phyloP scores from a whole-genome alignment of 2,113 vertebrate genomes.

The Megaptera novaeangliae region DNA sequence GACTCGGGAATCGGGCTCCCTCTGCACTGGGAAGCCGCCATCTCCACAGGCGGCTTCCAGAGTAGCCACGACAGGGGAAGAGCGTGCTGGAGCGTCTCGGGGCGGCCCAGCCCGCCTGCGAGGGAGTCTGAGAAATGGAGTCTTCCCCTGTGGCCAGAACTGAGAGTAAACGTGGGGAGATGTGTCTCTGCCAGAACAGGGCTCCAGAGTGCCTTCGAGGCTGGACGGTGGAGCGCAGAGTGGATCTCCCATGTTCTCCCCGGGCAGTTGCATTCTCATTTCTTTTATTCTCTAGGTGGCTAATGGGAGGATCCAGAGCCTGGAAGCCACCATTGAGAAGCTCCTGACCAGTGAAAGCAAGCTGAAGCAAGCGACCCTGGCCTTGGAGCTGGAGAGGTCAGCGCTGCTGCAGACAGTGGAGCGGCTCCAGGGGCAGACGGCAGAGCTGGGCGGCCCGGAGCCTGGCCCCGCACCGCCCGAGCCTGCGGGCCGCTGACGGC shows the following conservation, averaged over 20 bases:
- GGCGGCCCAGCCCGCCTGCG: too few species aligned
- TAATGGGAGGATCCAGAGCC: conserved; percentile 88
- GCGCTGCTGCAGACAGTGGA: conserved; percentile 83
- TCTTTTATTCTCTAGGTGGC: conserved; percentile 83
- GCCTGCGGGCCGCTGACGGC: conserved; percentile 65
- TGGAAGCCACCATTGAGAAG: conserved; percentile 87
- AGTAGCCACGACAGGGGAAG: background rate
- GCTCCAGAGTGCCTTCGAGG: background rate
- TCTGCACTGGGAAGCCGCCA: background rate
- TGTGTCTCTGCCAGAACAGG: background rate
- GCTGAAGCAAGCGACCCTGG: conserved; percentile 84
- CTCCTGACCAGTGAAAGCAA: conserved; percentile 84
- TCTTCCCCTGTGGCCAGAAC: background rate
- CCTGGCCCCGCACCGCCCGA: background rate
- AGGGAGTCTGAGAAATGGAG: background rate
- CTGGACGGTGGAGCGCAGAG: fast-evolving
- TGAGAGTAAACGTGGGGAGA: background rate
- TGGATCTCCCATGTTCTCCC: fast-evolving
- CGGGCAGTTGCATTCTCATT: background rate
- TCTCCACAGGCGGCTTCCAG: background rate
- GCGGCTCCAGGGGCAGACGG: conserved; percentile 77
- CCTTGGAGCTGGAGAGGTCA: conserved; percentile 87
- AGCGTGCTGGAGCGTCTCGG: background rate
- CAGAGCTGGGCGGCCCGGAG: background rate
- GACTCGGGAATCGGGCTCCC: background rate